phyloP scores from a whole-genome alignment of 30 jellyfish, hydroid and myxozoan genomes.

The Euphysa ruthae region DNA sequence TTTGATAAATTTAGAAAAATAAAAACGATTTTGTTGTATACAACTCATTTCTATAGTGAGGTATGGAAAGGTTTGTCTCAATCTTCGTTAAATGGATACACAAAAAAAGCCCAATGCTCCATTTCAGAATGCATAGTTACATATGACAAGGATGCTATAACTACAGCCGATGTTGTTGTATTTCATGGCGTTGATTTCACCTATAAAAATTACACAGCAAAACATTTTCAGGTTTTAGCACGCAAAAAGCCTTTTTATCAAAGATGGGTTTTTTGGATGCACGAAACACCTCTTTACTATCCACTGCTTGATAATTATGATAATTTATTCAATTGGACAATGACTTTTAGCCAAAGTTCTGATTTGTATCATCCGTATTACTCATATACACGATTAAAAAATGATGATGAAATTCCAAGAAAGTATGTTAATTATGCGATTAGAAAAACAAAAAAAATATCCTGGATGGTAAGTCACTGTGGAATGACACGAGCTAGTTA shows the following conservation, averaged over 20 bases:
- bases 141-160: constrained; percentile 41
- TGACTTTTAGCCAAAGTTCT: constrained; percentile 75
- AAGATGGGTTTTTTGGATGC: constrained; percentile 86
- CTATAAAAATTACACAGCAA: constrained; percentile 31
- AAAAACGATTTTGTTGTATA: constrained; percentile 52
- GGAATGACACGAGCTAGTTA: constrained; percentile 77
- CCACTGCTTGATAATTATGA: constrained; percentile 29
- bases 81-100: constrained; percentile 31
- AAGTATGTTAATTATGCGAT: constrained; percentile 41
- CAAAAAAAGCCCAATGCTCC: constrained; percentile 44
- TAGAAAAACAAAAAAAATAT: constrained; percentile 58
- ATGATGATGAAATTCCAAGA: constrained; percentile 1
- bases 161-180: constrained; percentile 70
- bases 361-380: constrained; percentile 77
- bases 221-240: constrained; percentile 32
- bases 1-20: constrained; percentile 5
- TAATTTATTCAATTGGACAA: constrained; percentile 88
- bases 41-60: constrained; percentile 61
- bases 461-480: constrained; percentile 90
- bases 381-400: constrained; percentile 16
- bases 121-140: constrained; percentile 59
- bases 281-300: constrained; percentile 75
- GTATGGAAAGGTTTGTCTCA: constrained; percentile 60
- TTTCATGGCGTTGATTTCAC: constrained; percentile 88
- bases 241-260: constrained; percentile 42